Evolutionary conservation across 35 echinoderm and acorn worm genomes (phyloP), one percentile per base, ranked within the genome.

Genomic region (Ptychodera flava): DNA sequence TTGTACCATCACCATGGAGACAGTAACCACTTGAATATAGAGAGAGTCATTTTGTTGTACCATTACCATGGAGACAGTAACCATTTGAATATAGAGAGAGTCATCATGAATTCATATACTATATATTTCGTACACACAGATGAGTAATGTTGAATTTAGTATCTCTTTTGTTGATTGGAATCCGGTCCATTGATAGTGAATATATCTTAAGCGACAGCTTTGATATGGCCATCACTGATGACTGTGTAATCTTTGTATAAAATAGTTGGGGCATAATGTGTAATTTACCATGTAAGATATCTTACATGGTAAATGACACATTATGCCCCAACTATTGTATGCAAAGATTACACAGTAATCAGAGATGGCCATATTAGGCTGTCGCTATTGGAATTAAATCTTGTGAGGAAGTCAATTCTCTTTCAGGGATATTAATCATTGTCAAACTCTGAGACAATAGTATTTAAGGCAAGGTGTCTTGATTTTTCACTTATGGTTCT

Each of bases 31-130:
- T n/a, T n/a, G n/a, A n/a, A n/a, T n/a, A n/a, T n/a, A n/a, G n/a
- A n/a, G n/a, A n/a, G n/a, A n/a, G n/a, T n/a, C n/a, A 89, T 31
- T 93, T 93, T 27, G 84, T 93, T 1, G 92, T 93, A 33, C 92
- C 92, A 78, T 93, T 88, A 0, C 92, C 88, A 64, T 90, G 92
- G 16, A 93, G 86, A 16, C 33, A 64, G 37, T 93, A 89, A 1
- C 83, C n/a, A n/a, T n/a, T n/a, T n/a, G n/a, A n/a, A n/a, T n/a
- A n/a, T n/a, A n/a, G n/a, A n/a, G n/a, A n/a, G n/a, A n/a, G n/a
- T n/a, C 87, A 64, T 77, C 82, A 15, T 28, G 16, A 29, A 28
- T 37, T 10, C n/a, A n/a, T n/a, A n/a, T n/a, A 33, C 35, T 83
- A 92, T 92, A 12, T 86, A 86, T 0, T 27, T 32, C 15, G 31